Evolutionary conservation across 2,888 invertebrate species (phyloP), one percentile per base, ranked within the genome.

Genomic region (Lasioglossum malachurum): DNA sequence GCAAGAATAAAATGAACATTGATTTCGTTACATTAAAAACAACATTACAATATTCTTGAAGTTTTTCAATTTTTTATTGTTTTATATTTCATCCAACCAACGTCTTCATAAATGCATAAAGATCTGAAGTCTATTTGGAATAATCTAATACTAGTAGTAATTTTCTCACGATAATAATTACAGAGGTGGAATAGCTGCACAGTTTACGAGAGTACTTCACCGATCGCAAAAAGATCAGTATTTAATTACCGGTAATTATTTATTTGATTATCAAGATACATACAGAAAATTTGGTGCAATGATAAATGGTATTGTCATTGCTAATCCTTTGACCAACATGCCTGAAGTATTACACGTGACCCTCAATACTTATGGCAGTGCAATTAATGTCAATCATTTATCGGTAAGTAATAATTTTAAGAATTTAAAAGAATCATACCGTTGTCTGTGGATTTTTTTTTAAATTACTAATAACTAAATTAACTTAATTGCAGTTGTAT

Each of bases 181-280:
- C 95, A 97, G 97, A 53, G 96, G 97, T 0, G 96, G 96, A 84
- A 96, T 97, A 89, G 96, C 97, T 0, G 96, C 97, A 0, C 97
- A 97, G 91, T 96, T 97, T 86, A 96, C 96, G 3, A 96, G 97
- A 49, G 96, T 97, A 89, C 96, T 97, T 0, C 96, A 96, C 0
- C 96, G 96, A 89, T 96, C 97, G 0, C 96, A 96, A 12, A 96
- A 96, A 1, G 94, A 95, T 16, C 96, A 96, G 8, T 96, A 96
- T 90, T 97, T 97, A 96, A 96, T 97, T 0, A 97, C 97, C 0
- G 97, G 97, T 46, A 97, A 97, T 94, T 97, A 97, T 92, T 96
- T 97, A 81, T 96, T 97, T 89, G 97, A 97, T 86, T 97, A 97
- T 91, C 96, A 97, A n/a, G 97, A 97, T 91, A 96, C 96, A 0